Percentiles rank a stretch among this genome's conserved stretches.
phyloP scores from a whole-genome alignment of 2,113 vertebrate species.

The Sminthopsis crassicaudata region DNA sequence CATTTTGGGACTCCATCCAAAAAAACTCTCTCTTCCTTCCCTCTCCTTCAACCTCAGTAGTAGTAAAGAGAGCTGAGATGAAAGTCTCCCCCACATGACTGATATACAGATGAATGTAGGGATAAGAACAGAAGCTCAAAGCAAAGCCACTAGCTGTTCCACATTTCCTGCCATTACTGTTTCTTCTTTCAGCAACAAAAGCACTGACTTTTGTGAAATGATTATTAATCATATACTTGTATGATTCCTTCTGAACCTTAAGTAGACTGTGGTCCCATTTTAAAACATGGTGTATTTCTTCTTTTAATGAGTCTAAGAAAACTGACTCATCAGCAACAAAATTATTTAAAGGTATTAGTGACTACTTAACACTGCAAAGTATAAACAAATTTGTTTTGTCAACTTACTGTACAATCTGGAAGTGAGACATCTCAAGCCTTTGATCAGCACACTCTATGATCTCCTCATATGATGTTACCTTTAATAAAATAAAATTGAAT shows the following conservation, averaged over 20 bases:
- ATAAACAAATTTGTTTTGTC: slow-evolving; percentile 6
- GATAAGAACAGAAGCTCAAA: background rate
- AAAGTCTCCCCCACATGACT: background rate
- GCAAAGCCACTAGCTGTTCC: background rate
- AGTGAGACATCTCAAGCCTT: slow-evolving; percentile 64
- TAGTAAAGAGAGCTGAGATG: background rate
- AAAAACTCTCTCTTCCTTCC: too few species aligned
- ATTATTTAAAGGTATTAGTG: slow-evolving; percentile 7
- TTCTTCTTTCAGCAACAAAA: background rate
- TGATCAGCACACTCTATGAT: slow-evolving; percentile 73
- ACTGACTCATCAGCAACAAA: slow-evolving; percentile 29
- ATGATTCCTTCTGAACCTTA: background rate
- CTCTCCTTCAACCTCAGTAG: background rate
- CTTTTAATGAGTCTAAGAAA: slow-evolving; percentile 21
- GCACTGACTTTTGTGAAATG: background rate
- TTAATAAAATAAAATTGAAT: slow-evolving; percentile 50
- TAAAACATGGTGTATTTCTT: slow-evolving; percentile 22
- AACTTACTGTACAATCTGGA: slow-evolving; percentile 72
- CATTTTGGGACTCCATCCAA: background rate
- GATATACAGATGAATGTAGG: background rate
- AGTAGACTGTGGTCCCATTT: background rate
- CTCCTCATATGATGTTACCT: slow-evolving; percentile 75
- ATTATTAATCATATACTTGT: background rate
- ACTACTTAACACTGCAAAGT: slow-evolving; percentile 41
- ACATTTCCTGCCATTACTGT: background rate